Conservation (phyloP, 2,888 invertebrate genomes). For the Eupithecia vulgata region DNA sequence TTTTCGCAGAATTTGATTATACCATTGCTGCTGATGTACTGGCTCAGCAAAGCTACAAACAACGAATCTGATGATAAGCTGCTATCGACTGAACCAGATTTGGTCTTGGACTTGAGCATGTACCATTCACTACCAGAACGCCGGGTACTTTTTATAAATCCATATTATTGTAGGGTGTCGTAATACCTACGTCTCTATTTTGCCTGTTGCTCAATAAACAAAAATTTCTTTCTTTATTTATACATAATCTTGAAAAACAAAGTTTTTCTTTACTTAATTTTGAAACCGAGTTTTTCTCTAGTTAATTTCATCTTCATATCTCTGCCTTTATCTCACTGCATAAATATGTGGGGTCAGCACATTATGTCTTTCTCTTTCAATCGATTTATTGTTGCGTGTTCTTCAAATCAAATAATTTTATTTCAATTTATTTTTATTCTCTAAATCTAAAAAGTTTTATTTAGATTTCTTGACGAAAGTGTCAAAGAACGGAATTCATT, state of each 20-base stretch:
- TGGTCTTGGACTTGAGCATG: conserved; percentile 51
- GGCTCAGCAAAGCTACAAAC: background rate
- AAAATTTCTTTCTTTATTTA: no score
- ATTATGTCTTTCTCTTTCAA: background rate
- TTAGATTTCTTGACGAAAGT: background rate
- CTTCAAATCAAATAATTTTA: background rate
- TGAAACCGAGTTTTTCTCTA: background rate
- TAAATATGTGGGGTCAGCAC: background rate
- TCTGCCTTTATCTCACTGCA: background rate
- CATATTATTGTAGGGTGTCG: background rate
- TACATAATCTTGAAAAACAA: no score
- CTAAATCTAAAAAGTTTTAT: no score
- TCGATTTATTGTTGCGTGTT: no score
- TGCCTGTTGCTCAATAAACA: no score
- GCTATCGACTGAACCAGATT: background rate
- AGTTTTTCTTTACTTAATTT: no score
- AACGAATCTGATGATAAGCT: background rate
- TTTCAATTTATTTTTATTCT: no score
- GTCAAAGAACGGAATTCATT: background rate
- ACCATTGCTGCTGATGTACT: background rate
- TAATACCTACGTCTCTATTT: no score
- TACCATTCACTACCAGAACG: conserved; percentile 47
- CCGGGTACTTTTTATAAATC: conserved; percentile 37
- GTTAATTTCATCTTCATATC: background rate
- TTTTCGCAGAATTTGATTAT: background rate